Conservation (phyloP, 2,113 vertebrate genomes). For the Plectropomus leopardus region DNA sequence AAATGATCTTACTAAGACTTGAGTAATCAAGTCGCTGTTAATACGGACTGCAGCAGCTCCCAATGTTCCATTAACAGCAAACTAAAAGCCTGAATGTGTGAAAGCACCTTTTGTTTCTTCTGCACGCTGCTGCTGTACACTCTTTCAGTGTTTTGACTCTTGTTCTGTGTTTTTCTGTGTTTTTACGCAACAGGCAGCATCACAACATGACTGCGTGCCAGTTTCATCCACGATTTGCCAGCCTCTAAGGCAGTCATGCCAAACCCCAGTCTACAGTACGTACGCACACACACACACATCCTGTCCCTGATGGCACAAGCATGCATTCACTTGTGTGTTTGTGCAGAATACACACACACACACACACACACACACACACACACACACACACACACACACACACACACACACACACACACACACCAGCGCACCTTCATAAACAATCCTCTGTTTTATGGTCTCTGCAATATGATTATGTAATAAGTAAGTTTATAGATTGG, state of each 20-base stretch:
- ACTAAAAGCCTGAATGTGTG: constrained; percentile 39
- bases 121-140: constrained; percentile 36
- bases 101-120: constrained; percentile 67
- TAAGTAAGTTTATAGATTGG: constrained; percentile 73
- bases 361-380: not conserved
- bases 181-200: constrained; percentile 57
- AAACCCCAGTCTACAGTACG: constrained; percentile 46
- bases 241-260: constrained; percentile 32
- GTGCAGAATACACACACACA: constrained; percentile 31
- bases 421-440: constrained; percentile 17
- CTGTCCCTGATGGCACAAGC: constrained; percentile 28
- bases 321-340: constrained; percentile 34
- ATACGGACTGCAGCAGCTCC: constrained; percentile 4
- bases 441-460: constrained; percentile 35
- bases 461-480: constrained; percentile 63
- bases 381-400: no score
- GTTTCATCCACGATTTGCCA: constrained; percentile 39
- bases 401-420: not conserved
- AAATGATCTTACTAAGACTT: not conserved
- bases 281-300: constrained; percentile 31
- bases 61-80: constrained; percentile 20
- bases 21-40: constrained; percentile 18
- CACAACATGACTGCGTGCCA: constrained; percentile 66
- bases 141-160: constrained; percentile 54
- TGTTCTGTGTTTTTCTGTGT: constrained; percentile 5